These are phyloP conservation scores for Habropoda laboriosa DNA, from an alignment of 1,140 invertebrate species.

Conservation along the genomic window DNA sequence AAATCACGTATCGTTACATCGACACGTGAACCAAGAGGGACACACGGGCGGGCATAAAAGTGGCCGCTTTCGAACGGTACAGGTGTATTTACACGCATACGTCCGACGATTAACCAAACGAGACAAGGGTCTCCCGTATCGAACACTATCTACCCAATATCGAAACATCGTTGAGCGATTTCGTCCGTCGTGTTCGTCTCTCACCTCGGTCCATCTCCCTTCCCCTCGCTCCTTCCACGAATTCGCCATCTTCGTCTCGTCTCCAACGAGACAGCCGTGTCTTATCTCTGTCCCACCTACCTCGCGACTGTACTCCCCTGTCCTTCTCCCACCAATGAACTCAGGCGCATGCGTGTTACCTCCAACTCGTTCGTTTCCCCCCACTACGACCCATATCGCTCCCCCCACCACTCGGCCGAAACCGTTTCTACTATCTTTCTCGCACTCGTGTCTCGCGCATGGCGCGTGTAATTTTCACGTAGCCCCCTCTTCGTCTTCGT, in stretches of 20 bases:
- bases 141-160: constrained; percentile 76
- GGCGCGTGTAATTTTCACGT: constrained; percentile 68
- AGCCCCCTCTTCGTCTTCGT: constrained; percentile 25
- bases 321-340: constrained; percentile 47
- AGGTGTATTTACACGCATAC: constrained; percentile 62
- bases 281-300: constrained; percentile 25
- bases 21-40: background rate
- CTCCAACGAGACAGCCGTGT: constrained; percentile 35
- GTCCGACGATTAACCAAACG: constrained; percentile 74
- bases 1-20: constrained; percentile 31
- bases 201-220: constrained; percentile 49
- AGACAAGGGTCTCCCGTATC: constrained; percentile 75
- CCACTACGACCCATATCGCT: background rate
- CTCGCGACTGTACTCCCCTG: constrained; percentile 2
- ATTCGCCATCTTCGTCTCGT: constrained; percentile 29
- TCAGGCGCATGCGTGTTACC: constrained; percentile 19
- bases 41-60: background rate
- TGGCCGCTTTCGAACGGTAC: constrained; percentile 24
- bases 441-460: constrained; percentile 54
- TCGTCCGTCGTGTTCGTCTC: constrained; percentile 76
- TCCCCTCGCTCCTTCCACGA: background rate
- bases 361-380: constrained; percentile 12
- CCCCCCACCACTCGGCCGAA: background rate
- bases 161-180: constrained; percentile 78
- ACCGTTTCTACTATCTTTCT: constrained; percentile 38